Base-by-base conservation (phyloP, 2,888 invertebrate genomes). In the Eilema depressum region DNA sequence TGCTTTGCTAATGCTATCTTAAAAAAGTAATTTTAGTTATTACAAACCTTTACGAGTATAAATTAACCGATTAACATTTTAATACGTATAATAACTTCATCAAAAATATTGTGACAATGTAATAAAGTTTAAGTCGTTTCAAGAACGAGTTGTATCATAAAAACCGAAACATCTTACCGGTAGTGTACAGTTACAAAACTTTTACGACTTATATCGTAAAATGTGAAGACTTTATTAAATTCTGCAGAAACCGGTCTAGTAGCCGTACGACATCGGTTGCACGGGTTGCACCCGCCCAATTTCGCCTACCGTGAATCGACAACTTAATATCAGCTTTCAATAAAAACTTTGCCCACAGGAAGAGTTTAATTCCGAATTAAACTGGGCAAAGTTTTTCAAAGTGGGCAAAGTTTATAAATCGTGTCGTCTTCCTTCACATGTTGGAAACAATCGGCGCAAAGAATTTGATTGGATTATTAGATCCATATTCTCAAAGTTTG, bases 131-230 rank as follows among this genome's bases (percentile, higher is more conserved):
- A 68, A 72, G 65, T 59, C 60, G 69, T 77, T 72, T 65, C 60
- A 73, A 73, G 69, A 70, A 74, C 72, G 71, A 71, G 61, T 68
- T 76, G 63, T 70, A 70, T 80, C 75, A 63, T 80, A 84, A 78
- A 83, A 77, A 73, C 74, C 71, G 76, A 79, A 81, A 85, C 82
- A 85, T 88, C 88, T 88, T 85, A 88, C 73, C 73, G 70, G 66
- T 70, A 64, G 68, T 67, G 69, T 66, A 69, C 74, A 78, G 82
- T 81, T 82, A 84, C 83, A 85, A 86, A 84, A 86, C 79, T 88
- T 91, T 91, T 91, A 92, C 88, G 89, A 89, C 85, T 83, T 76
- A 75, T 79, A 86, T 85, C 88, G 87, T 91, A 89, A 91, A 92
- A 83, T 75, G 72, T 74, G 81, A 86, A 76, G 88, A 83, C 90